Percentiles rank a stretch among this genome's conserved stretches.
Conservation (phyloP, 1,140 invertebrate genomes). For the Pachypeltis micranthus region DNA sequence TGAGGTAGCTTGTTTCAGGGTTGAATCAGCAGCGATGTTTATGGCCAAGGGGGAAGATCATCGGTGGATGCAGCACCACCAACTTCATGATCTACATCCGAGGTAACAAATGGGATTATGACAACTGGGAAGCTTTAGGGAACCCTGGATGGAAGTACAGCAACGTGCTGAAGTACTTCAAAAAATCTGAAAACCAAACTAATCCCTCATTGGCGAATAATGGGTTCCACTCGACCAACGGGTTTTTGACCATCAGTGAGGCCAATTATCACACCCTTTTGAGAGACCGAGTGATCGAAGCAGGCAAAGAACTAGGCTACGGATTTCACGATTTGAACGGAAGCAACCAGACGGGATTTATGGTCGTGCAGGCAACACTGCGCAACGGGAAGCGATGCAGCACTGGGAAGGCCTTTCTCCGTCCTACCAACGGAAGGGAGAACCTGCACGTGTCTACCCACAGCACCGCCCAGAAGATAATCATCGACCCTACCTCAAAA, state of each 20-base stretch:
- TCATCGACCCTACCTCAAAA: conserved; percentile 41
- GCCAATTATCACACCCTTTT: conserved; percentile 3
- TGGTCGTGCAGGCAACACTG: conserved; percentile 45
- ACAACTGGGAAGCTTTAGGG: conserved; percentile 75
- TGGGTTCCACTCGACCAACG: conserved; percentile 48
- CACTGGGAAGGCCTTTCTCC: conserved; percentile 74
- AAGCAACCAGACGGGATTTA: conserved; percentile 55
- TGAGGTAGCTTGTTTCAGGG: background rate
- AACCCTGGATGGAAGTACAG: conserved; percentile 83
- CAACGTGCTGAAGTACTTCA: conserved; percentile 72
- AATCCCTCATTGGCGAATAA: conserved; percentile 60
- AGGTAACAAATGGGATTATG: conserved; percentile 73
- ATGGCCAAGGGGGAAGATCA: conserved; percentile 43
- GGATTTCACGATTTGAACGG: conserved; percentile 58
- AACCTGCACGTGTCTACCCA: conserved; percentile 72
- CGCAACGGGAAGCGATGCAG: conserved; percentile 73
- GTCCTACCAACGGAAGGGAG: conserved; percentile 47
- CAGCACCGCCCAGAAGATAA: conserved; percentile 55
- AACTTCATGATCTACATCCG: conserved; percentile 83
- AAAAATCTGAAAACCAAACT: conserved; percentile 73
- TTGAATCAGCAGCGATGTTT: conserved; percentile 35
- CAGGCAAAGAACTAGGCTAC: conserved; percentile 56
- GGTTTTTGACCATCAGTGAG: background rate
- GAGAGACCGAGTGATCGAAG: conserved; percentile 47
- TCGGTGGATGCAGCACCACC: conserved; percentile 69